Percentiles rank a stretch among this genome's conserved stretches.
Conservation (phyloP, 2,797 vertebrate genomes). For the Potorous gilbertii region DNA sequence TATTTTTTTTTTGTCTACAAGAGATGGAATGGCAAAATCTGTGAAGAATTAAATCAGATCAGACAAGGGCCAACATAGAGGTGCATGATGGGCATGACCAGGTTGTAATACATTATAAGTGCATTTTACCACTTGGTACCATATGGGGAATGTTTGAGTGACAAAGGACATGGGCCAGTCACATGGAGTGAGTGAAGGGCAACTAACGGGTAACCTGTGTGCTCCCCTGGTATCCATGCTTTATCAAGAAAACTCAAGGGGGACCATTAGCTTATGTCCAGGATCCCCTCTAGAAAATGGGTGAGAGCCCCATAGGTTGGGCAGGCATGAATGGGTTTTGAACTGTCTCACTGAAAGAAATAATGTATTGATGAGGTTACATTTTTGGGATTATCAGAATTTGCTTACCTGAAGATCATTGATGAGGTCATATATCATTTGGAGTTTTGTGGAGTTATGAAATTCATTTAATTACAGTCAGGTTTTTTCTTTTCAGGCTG, state of each 20-base stretch:
- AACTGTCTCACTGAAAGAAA: not conserved
- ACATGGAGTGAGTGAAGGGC: not conserved
- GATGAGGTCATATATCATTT: not conserved
- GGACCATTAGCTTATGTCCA: not conserved
- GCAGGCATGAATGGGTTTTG: not conserved
- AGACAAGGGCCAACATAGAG: not conserved
- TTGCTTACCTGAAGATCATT: not conserved
- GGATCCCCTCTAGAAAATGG: not conserved
- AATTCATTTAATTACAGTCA: not conserved
- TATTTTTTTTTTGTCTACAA: not conserved
- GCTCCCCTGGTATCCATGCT: not conserved
- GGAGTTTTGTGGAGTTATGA: not conserved
- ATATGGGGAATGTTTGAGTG: not conserved
- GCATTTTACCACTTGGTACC: not conserved
- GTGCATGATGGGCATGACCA: not conserved
- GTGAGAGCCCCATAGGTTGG: not conserved
- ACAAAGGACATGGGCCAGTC: not conserved
- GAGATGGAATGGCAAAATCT: not conserved
- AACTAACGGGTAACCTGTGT: not conserved
- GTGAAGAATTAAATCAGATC: not conserved
- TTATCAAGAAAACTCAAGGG: not conserved
- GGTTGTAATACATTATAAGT: not conserved
- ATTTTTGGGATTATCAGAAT: not conserved
- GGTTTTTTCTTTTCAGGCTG: not conserved
- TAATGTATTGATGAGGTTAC: not conserved